Evolutionary conservation across 2,888 invertebrate species (phyloP).

Genomic region (Ceratothoa steindachneri): DNA sequence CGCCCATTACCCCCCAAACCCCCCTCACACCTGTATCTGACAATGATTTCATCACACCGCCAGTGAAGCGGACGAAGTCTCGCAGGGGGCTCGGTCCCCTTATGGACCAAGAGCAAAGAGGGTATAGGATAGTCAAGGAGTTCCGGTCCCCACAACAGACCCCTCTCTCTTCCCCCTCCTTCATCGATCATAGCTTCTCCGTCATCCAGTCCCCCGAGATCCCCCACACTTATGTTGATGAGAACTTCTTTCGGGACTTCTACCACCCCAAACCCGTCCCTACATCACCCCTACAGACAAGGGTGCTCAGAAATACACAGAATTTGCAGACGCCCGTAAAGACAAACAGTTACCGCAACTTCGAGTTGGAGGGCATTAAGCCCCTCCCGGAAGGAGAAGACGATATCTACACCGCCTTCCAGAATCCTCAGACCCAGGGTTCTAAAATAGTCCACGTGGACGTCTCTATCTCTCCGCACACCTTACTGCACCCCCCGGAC

Average conservation of each 20-base stretch:
- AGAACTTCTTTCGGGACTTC: slow-evolving; percentile 31
- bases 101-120: slow-evolving; percentile 19
- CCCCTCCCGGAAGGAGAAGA: slow-evolving; percentile 34
- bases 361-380: slow-evolving; percentile 44
- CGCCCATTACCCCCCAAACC: slow-evolving; percentile 35
- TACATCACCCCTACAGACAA: slow-evolving; percentile 26
- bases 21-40: slow-evolving; percentile 31
- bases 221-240: slow-evolving; percentile 26
- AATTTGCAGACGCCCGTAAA: slow-evolving; percentile 34
- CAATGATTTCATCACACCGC: slow-evolving; percentile 36
- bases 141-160: not conserved
- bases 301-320: slow-evolving; percentile 39
- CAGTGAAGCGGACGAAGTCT: slow-evolving; percentile 41
- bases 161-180: not conserved
- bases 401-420: not conserved
- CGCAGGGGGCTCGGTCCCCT: slow-evolving; percentile 38
- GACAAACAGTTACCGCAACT: slow-evolving; percentile 23
- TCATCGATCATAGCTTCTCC: not conserved
- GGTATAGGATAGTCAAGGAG: not conserved
- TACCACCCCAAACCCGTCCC: slow-evolving; percentile 22
- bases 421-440: not conserved
- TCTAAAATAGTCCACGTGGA: not conserved
- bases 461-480: not conserved
- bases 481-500: not conserved
- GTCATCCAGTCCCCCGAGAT: not conserved